Conservation (phyloP, 2,113 vertebrate genomes). For the Shinisaurus crocodilurus region DNA sequence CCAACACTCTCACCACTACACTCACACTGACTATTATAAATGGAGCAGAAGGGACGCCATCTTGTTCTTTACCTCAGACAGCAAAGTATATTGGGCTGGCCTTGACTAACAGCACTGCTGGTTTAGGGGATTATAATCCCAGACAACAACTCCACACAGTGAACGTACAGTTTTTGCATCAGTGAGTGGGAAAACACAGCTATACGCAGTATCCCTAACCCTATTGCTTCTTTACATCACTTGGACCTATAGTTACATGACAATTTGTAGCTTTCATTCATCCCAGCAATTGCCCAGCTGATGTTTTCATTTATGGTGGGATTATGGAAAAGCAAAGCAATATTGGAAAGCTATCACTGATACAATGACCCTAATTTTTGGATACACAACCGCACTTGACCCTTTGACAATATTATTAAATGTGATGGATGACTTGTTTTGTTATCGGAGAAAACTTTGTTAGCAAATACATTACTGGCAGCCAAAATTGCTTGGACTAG, state of each 20-base stretch:
- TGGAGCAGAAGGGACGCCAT: no score
- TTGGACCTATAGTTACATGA: neutral
- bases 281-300: neutral
- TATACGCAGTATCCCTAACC: neutral
- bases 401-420: neutral
- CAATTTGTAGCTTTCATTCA: neutral
- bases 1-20: no score
- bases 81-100: no score
- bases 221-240: neutral
- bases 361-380: neutral
- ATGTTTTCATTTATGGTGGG: neutral
- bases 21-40: no score
- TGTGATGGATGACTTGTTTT: no score
- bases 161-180: neutral
- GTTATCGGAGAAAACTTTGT: no score
- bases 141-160: no score
- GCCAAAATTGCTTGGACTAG: neutral
- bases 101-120: no score
- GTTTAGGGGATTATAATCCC: neutral
- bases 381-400: neutral
- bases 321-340: neutral
- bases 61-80: no score
- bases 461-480: no score
- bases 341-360: neutral
- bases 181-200: no score